Base-by-base conservation (phyloP, 92 coral and sea anemone species). In the Phenganax subtilis region DNA sequence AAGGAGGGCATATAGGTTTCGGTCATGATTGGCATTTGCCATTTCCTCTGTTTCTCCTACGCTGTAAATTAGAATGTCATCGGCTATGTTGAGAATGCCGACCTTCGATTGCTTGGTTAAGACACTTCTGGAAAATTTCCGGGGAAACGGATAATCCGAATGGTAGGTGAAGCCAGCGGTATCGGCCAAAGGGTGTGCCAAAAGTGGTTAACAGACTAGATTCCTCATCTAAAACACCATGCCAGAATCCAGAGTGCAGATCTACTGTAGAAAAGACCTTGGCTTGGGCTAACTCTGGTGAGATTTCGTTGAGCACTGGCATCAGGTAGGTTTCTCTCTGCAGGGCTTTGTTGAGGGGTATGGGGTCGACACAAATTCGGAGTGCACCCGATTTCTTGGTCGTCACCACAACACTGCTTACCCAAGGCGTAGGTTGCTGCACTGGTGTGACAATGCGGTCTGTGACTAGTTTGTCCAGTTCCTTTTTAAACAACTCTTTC, bases 161-260 rank as follows among this genome's bases (percentile, higher is more conserved):
- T 16, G 87, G 90, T 30, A 84, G 85, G 25, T 87, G 74, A 56
- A 84, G 58, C 87, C 90, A 87, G 6, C 87, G 58, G 78, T 79
- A 87, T 75, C 82, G 51, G 44, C 90, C 82, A 57, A 8, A 84
- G 2, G 87, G 90, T 8, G 87, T 87, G 17, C 87, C 84, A 57
- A 87, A 87, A 16, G 87, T 87, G 7, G 90, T 87, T 81, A 88
- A 87, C 16, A 88, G 73, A 55, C 88, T 84, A 55, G 90, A 85
- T 30, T 80, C 83, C 10, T 76, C 85, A 37, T 82, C 88, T 6
- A 87, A 82, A 53, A 85, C 88, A 58, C 88, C 80, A 74, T 85
- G 88, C 88, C 88, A 88, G 69, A 72, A 88, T 3, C 87, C 90
- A 16, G 87, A 67, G 2, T 60, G 73, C 25, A 84, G 79, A 55